phyloP scores from a whole-genome alignment of 2,113 vertebrate species.

The Neopipo cinnamomea region DNA sequence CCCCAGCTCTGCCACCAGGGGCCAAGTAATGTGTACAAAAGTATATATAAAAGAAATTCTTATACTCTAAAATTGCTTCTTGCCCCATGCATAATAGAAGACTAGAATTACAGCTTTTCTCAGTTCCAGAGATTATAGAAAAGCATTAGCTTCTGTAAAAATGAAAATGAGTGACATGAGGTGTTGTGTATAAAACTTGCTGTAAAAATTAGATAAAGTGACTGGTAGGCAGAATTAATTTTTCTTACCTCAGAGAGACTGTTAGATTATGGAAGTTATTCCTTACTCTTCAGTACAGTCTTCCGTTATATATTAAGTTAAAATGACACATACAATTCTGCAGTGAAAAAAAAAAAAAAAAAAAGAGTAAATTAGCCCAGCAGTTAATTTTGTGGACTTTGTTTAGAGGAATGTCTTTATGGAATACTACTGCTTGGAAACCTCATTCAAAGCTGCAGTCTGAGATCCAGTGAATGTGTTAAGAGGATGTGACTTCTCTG shows the following conservation, averaged over 20 bases:
- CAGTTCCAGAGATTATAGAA: background rate
- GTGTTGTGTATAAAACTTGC: background rate
- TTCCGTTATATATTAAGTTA: background rate
- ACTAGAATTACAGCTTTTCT: background rate
- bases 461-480: background rate
- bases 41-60: background rate
- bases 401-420: background rate
- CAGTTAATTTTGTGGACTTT: background rate
- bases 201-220: background rate
- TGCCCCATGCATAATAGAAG: background rate
- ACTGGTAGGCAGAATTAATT: background rate
- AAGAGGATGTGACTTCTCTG: background rate
- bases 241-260: background rate
- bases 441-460: background rate
- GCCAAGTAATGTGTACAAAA: background rate
- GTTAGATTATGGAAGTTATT: background rate
- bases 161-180: background rate
- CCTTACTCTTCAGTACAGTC: background rate
- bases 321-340: background rate
- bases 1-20: fast-evolving
- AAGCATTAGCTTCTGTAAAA: background rate
- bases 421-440: background rate
- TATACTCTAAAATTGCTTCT: background rate
- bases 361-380: background rate
- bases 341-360: background rate